phyloP scores from a whole-genome alignment of 1,140 invertebrate genomes.

The Papilio machaon region DNA sequence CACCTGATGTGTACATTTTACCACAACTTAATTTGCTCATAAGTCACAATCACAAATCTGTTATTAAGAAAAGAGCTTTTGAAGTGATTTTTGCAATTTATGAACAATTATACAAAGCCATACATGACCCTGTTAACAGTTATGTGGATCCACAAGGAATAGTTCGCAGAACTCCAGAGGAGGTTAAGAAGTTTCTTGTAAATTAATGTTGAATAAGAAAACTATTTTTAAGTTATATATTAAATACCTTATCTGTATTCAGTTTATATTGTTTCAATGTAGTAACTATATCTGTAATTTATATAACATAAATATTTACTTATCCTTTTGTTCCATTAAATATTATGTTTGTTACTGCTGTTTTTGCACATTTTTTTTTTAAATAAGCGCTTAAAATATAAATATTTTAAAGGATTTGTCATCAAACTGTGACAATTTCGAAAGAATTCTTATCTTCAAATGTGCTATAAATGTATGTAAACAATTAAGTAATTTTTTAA shows the following conservation, averaged over 20 bases:
- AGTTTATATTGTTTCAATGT: neutral
- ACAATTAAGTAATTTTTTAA: no score
- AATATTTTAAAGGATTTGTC: no score
- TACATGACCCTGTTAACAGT: conserved; percentile 88
- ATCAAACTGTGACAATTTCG: no score
- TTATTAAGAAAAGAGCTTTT: conserved; percentile 90
- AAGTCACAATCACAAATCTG: conserved; percentile 89
- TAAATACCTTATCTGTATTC: neutral
- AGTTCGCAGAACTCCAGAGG: conserved; percentile 89
- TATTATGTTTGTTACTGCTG: neutral
- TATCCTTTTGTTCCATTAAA: neutral
- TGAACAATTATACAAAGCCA: conserved; percentile 91
- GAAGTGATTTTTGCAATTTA: conserved; percentile 95
- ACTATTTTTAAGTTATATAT: neutral
- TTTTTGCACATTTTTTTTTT: no score
- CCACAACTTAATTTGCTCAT: conserved; percentile 93
- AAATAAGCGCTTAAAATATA: no score
- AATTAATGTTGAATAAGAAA: conserved; percentile 31
- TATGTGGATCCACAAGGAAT: conserved; percentile 89
- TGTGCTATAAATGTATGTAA: no score
- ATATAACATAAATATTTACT: neutral
- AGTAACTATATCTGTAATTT: neutral
- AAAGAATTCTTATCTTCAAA: no score
- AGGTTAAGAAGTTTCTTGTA: conserved; percentile 83
- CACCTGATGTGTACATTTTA: conserved; percentile 91